Conservation (phyloP, 1,140 invertebrate species). For the Ostrea edulis region DNA sequence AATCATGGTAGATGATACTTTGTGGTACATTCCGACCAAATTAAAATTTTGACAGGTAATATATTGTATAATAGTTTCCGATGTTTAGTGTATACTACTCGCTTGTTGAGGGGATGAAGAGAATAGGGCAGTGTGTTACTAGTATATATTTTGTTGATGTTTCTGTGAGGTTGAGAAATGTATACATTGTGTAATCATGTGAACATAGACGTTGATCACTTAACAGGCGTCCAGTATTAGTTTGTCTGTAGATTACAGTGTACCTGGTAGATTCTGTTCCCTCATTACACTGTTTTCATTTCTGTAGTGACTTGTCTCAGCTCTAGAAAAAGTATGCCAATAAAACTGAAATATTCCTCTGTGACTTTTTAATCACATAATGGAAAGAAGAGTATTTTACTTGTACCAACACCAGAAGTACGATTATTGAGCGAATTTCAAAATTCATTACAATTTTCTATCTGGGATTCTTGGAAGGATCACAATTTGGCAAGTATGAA, state of each 20-base stretch:
- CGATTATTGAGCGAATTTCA: background rate
- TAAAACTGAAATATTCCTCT: constrained; percentile 35
- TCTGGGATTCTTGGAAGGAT: too few relatives aligned
- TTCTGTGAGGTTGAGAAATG: background rate
- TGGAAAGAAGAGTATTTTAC: background rate
- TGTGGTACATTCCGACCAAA: constrained; percentile 5
- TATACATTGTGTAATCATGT: background rate
- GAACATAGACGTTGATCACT: background rate
- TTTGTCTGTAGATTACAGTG: background rate
- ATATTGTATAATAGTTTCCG: background rate
- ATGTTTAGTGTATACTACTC: background rate
- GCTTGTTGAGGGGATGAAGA: constrained; percentile 5
- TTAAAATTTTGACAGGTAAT: background rate
- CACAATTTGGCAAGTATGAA: too few relatives aligned
- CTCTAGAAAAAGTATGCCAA: constrained; percentile 32
- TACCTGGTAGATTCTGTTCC: background rate
- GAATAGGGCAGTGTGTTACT: background rate
- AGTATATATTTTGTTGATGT: constrained; percentile 30
- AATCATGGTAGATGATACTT: background rate
- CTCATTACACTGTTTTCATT: background rate
- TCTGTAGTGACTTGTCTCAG: constrained; percentile 27
- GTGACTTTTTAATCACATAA: background rate
- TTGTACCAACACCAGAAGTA: background rate
- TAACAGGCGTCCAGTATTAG: constrained; percentile 4
- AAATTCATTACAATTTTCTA: too few relatives aligned